Evolutionary conservation across 2,113 vertebrate genomes (phyloP).

Genomic region (Pseudolaguvia tuberculata): DNA sequence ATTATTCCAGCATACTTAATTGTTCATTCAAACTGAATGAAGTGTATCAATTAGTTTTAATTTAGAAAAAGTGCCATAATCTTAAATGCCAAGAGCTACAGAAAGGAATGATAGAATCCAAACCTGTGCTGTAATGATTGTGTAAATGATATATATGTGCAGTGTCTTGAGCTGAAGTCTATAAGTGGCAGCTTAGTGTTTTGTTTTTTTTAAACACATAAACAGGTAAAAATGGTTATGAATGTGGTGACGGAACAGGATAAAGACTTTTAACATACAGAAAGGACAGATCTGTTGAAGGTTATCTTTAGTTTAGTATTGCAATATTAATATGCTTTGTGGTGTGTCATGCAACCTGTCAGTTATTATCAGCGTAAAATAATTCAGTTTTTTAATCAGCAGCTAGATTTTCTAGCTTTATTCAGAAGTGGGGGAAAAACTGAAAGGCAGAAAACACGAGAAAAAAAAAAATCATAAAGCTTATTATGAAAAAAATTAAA

Average conservation of each 20-base stretch:
- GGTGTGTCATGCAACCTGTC: slow-evolving; percentile 3
- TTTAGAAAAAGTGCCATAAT: background rate
- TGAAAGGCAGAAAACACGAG: background rate
- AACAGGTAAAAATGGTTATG: slow-evolving; percentile 40
- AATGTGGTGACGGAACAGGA: slow-evolving; percentile 29
- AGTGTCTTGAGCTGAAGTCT: slow-evolving; percentile 13
- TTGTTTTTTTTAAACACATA: slow-evolving; percentile 20
- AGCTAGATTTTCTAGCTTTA: background rate
- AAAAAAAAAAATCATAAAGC: too few species aligned
- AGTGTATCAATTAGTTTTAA: background rate
- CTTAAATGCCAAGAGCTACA: background rate
- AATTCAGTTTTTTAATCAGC: background rate
- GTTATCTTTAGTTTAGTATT: slow-evolving; percentile 1
- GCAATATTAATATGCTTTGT: background rate
- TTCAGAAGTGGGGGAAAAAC: slow-evolving; percentile 22
- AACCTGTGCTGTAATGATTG: slow-evolving; percentile 30
- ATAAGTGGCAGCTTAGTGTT: slow-evolving; percentile 16
- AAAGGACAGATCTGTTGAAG: slow-evolving; percentile 4
- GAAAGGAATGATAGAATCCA: slow-evolving; percentile 41
- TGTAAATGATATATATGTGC: slow-evolving; percentile 32
- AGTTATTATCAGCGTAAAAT: slow-evolving; percentile 20
- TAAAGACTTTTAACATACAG: slow-evolving; percentile 30
- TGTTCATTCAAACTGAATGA: background rate
- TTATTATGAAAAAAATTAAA: too few species aligned
- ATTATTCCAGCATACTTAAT: background rate